These are phyloP conservation scores for Chrysopa pallens DNA, from an alignment of 1,140 invertebrate species.

Conservation along the genomic window DNA sequence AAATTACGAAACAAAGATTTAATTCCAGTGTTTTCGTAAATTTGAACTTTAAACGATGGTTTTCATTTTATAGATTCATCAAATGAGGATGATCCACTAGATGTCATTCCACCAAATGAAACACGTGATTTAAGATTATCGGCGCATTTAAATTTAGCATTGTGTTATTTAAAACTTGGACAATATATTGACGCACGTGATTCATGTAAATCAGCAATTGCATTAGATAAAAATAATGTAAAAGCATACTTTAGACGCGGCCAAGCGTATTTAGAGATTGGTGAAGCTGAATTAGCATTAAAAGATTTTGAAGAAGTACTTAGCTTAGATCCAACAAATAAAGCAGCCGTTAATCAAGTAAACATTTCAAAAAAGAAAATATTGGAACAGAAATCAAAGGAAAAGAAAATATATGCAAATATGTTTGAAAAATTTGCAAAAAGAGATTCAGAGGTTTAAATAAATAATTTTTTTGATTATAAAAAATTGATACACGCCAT, in stretches of 20 bases:
- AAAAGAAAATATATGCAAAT: slow-evolving; percentile 82
- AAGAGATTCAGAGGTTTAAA: slow-evolving; percentile 53
- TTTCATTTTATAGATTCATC: background rate
- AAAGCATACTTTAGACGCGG: slow-evolving; percentile 85
- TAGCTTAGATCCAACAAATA: slow-evolving; percentile 42
- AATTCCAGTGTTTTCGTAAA: too few relatives aligned
- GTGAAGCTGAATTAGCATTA: slow-evolving; percentile 61
- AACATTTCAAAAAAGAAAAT: slow-evolving; percentile 51
- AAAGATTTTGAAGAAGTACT: slow-evolving; percentile 58
- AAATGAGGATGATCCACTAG: slow-evolving; percentile 25
- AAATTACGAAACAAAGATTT: too few relatives aligned
- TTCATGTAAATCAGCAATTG: slow-evolving; percentile 47
- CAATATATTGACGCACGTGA: slow-evolving; percentile 53
- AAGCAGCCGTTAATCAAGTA: slow-evolving; percentile 67
- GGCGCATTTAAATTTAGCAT: slow-evolving; percentile 64
- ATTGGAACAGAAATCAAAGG: slow-evolving; percentile 55
- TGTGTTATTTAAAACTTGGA: slow-evolving; percentile 72
- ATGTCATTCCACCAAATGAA: slow-evolving; percentile 25
- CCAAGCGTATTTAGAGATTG: slow-evolving; percentile 54
- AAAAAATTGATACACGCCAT: too few relatives aligned
- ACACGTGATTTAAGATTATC: slow-evolving; percentile 42
- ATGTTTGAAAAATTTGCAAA: slow-evolving; percentile 87
- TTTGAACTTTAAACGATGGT: too few relatives aligned
- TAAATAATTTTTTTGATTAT: too few relatives aligned
- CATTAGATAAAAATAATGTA: slow-evolving; percentile 58